These are phyloP conservation scores for Microdon myrmicae DNA, from an alignment of 2,888 invertebrate species.

Conservation along the genomic window DNA sequence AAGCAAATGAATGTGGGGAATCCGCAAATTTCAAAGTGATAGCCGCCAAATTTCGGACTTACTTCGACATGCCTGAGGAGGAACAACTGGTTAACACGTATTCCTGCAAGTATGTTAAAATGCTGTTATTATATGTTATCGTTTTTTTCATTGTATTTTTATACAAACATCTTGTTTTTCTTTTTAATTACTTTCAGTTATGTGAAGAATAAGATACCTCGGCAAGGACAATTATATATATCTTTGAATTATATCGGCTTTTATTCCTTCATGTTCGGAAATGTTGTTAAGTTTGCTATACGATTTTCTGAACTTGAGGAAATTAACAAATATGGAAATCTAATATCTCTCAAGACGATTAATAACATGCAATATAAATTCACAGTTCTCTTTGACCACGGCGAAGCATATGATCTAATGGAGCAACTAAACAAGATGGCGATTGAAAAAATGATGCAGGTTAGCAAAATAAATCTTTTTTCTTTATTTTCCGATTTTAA, in stretches of 20 bases:
- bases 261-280: slow-evolving; percentile 92
- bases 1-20: slow-evolving; percentile 61
- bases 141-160: background rate
- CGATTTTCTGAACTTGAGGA: slow-evolving; percentile 81
- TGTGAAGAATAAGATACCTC: slow-evolving; percentile 90
- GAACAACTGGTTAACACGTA: slow-evolving; percentile 97
- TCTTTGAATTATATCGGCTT: slow-evolving; percentile 96
- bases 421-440: slow-evolving; percentile 96
- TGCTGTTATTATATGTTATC: background rate
- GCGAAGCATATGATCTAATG: slow-evolving; percentile 91
- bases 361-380: slow-evolving; percentile 87
- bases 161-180: too few species aligned
- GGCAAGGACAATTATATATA: slow-evolving; percentile 98
- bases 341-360: slow-evolving; percentile 83
- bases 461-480: slow-evolving; percentile 19
- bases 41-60: slow-evolving; percentile 85
- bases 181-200: slow-evolving; percentile 83
- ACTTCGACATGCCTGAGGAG: slow-evolving; percentile 91
- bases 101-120: slow-evolving; percentile 81
- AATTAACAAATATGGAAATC: slow-evolving; percentile 81
- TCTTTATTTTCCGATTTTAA: slow-evolving; percentile 2
- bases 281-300: slow-evolving; percentile 86
- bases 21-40: slow-evolving; percentile 75
- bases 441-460: slow-evolving; percentile 80
- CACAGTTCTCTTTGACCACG: slow-evolving; percentile 88